Evolutionary conservation across 2,888 invertebrate genomes (phyloP).

Genomic region (Trimorus sp.): DNA sequence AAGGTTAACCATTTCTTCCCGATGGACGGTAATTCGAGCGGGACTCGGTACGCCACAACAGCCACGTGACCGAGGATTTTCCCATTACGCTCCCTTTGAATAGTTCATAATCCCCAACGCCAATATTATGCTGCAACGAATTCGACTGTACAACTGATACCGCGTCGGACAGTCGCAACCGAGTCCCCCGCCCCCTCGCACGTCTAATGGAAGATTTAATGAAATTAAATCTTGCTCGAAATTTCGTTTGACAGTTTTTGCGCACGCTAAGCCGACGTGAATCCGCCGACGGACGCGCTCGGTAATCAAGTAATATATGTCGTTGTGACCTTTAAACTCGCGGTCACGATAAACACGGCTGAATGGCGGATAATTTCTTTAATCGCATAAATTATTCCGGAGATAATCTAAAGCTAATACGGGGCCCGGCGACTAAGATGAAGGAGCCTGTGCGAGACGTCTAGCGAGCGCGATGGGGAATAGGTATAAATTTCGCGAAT

Average conservation of each 20-base stretch:
- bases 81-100: slow-evolving; percentile 68
- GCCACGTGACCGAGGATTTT: slow-evolving; percentile 70
- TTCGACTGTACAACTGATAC: slow-evolving; percentile 33
- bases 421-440: slow-evolving; percentile 44
- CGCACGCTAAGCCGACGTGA: no score
- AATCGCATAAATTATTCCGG: slow-evolving; percentile 49
- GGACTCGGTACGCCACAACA: slow-evolving; percentile 57
- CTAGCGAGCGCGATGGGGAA: slow-evolving; percentile 71
- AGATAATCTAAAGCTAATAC: slow-evolving; percentile 61
- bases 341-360: slow-evolving; percentile 25
- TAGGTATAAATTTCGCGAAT: slow-evolving; percentile 75
- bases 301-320: background rate
- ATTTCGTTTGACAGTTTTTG: no score
- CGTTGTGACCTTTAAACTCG: slow-evolving; percentile 13
- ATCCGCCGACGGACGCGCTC: background rate
- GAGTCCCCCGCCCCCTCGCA: no score
- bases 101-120: slow-evolving; percentile 68
- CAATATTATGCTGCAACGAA: slow-evolving; percentile 36
- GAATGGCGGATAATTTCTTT: slow-evolving; percentile 21
- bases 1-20: slow-evolving; percentile 72
- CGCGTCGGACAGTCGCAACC: slow-evolving; percentile 1
- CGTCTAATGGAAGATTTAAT: background rate
- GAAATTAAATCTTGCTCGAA: background rate
- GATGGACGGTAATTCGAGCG: slow-evolving; percentile 62
- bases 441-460: slow-evolving; percentile 53